Percentiles rank a stretch among this genome's conserved stretches.
These are phyloP conservation scores for Octodonta nipae DNA, from an alignment of 2,888 invertebrate genomes.

Conservation along the genomic window DNA sequence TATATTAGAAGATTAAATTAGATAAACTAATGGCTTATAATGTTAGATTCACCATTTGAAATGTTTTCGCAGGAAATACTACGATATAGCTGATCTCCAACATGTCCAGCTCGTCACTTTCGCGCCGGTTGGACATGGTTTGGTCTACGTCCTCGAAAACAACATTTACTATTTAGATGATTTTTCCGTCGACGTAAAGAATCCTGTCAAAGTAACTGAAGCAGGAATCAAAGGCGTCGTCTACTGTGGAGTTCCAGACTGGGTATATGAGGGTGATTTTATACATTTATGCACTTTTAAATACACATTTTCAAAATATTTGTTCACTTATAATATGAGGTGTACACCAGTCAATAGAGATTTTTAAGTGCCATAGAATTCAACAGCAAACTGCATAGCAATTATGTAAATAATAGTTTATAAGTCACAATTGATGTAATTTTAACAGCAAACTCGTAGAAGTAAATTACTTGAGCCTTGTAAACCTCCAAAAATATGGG, in stretches of 20 bases:
- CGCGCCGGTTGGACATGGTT: conserved; percentile 38
- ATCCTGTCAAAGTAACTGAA: conserved; percentile 37
- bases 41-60: conserved; percentile 9
- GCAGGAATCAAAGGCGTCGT: conserved; percentile 37
- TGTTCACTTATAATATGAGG: too few relatives aligned
- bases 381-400: too few relatives aligned
- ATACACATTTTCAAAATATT: too few relatives aligned
- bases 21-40: background rate
- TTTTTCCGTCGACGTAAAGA: conserved; percentile 19
- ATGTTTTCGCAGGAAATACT: conserved; percentile 31
- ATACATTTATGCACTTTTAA: background rate
- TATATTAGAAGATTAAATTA: background rate
- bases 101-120: conserved; percentile 51
- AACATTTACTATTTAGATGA: conserved; percentile 50
- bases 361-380: too few relatives aligned
- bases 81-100: conserved; percentile 39
- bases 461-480: too few relatives aligned
- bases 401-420: too few relatives aligned
- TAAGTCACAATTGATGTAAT: too few relatives aligned
- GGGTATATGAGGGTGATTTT: conserved; percentile 76
- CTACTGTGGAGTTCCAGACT: conserved; percentile 77
- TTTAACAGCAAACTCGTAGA: too few relatives aligned
- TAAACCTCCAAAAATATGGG: too few relatives aligned
- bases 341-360: too few relatives aligned
- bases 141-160: conserved; percentile 55